Conservation (phyloP, 2,888 invertebrate species). For the Drosophila acutilabella region DNA sequence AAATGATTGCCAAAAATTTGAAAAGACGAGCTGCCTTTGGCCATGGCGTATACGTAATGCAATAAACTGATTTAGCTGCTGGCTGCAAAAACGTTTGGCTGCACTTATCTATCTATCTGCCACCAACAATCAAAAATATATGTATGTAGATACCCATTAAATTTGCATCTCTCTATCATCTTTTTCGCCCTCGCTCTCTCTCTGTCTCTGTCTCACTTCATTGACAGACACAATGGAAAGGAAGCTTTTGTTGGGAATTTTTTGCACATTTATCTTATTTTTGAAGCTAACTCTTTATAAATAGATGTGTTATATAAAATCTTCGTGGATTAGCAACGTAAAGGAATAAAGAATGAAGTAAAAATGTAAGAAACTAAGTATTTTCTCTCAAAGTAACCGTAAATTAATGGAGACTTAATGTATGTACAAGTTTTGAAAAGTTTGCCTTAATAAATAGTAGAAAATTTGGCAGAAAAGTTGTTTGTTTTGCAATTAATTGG, state of each 20-base stretch:
- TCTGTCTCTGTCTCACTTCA: neutral
- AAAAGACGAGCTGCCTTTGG: slow-evolving; percentile 26
- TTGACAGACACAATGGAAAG: slow-evolving; percentile 2
- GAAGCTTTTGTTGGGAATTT: neutral
- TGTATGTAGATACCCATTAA: slow-evolving; percentile 23
- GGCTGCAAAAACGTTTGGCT: slow-evolving; percentile 14
- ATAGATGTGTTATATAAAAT: neutral
- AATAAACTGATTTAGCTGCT: slow-evolving; percentile 48
- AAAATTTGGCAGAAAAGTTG: neutral
- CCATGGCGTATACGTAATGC: slow-evolving; percentile 46
- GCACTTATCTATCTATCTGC: slow-evolving; percentile 22
- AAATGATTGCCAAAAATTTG: slow-evolving; percentile 42
- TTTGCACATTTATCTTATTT: neutral
- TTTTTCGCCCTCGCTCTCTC: no score
- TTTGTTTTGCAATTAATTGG: neutral
- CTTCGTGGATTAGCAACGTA: neutral
- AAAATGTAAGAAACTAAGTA: no score
- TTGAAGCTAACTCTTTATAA: neutral
- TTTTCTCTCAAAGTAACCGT: neutral
- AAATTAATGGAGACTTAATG: neutral
- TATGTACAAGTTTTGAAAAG: neutral
- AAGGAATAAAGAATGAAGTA: neutral
- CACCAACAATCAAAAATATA: slow-evolving; percentile 33
- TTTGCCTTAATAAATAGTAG: neutral
- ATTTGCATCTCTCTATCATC: slow-evolving; percentile 16